phyloP scores from a whole-genome alignment of 2,797 vertebrate genomes.

The Amblyraja radiata region DNA sequence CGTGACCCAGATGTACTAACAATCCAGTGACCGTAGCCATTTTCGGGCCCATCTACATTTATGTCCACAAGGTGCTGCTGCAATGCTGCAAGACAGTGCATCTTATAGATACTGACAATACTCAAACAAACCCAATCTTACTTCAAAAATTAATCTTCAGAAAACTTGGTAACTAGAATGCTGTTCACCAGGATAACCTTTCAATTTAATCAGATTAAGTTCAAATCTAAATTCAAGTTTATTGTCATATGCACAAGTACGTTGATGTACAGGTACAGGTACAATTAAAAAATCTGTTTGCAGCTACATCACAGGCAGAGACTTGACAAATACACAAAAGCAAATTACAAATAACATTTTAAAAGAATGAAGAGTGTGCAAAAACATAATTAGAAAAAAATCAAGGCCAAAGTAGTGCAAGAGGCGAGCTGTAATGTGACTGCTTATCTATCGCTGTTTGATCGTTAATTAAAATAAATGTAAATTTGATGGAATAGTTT shows the following conservation, averaged over 20 bases:
- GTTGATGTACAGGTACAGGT: no score
- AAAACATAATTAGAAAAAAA: no score
- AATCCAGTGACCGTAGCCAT: conserved; percentile 93
- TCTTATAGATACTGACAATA: conserved; percentile 13
- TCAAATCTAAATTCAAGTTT: no score
- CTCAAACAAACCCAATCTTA: conserved; percentile 10
- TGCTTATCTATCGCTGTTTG: not conserved
- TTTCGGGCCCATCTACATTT: conserved; percentile 90
- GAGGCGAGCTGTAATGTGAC: no score
- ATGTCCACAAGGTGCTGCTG: conserved; percentile 97
- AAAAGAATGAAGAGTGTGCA: no score
- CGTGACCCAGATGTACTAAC: conserved; percentile 91
- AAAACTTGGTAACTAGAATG: not conserved
- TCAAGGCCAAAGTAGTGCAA: no score
- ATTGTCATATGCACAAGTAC: no score
- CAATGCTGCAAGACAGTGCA: conserved; percentile 62
- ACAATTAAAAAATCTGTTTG: no score
- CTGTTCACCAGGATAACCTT: conserved; percentile 30
- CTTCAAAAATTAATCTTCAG: not conserved
- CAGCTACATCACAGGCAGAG: no score
- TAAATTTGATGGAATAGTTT: not conserved
- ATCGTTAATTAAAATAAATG: not conserved
- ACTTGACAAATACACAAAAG: no score
- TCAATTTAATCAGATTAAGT: conserved; percentile 15
- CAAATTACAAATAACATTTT: no score